Base-by-base conservation (phyloP, 2,113 vertebrate genomes). In the Xyrauchen texanus region DNA sequence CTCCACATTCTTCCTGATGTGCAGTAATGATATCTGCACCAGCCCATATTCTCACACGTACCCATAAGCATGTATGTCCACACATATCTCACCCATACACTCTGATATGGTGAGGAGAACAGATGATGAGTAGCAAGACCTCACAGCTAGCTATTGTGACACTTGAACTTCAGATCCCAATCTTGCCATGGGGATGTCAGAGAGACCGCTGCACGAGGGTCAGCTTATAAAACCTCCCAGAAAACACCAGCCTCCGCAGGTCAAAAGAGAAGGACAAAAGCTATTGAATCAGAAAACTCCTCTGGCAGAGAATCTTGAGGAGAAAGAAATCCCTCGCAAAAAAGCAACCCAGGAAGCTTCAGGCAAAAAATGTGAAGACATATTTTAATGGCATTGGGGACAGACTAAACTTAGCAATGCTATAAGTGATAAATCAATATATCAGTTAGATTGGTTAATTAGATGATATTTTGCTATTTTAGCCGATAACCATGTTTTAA, bases 1-100 rank as follows among this genome's bases (percentile, higher is more conserved):
- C 76, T 86, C 74, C 71, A 81, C 0, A 49, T 78, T 77, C 72
- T 68, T 47, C 68, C 57, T 7, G 66, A 65, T 55, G 62, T 80
- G 71, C 67, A 13, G 65, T 64, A 64, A 34, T 3, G 5, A 6
- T 1, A 4, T 4, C 4, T 44, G 3, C 13, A 45, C 7, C 34
- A 13, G 16, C 13, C 34, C 52, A 57, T 0, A 70, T 58, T 5
- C 52, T 15, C 57, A 21, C 74, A 60, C 13, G 60, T 45, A 44
- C 16, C 15, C 7, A 46, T 42, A 68, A 4, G 11, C n/a, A 21
- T 73, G 46, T 6, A 49, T 47, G 57, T 58, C 16, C 57, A 21
- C 8, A 21, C 45, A 62, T 42, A 1, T 34, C 21, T 68, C 55
- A 71, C 4, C 65, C 64, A 42, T 51, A 4, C 6, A 5, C 49